Evolutionary conservation across 2,797 vertebrate genomes (phyloP).

Genomic region (Amphiprion clarkii): DNA sequence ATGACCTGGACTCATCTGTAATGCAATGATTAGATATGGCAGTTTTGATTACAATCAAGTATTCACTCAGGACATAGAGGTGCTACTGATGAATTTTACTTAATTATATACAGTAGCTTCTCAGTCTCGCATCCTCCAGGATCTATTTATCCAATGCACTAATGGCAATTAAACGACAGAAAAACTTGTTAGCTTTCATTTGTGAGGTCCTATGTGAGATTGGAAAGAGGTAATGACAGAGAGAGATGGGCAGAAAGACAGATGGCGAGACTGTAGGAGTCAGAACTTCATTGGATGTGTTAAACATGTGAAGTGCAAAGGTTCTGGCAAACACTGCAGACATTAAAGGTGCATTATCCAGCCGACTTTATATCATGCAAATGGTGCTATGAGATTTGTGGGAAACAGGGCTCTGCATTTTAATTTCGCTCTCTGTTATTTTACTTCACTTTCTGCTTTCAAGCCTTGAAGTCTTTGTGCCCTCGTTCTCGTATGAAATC

Average conservation of each 20-base stretch:
- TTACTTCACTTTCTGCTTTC: conserved; percentile 28
- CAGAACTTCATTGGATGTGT: conserved; percentile 19
- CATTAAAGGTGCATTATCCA: conserved; percentile 34
- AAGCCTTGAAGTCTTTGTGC: conserved; percentile 25
- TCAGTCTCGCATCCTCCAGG: conserved; percentile 19
- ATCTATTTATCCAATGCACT: conserved; percentile 45
- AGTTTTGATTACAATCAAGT: conserved; percentile 59
- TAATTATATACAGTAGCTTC: conserved; percentile 46
- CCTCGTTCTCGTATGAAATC: conserved; percentile 35
- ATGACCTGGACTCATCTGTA: conserved; percentile 50
- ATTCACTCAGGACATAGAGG: conserved; percentile 50
- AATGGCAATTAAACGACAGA: conserved; percentile 52
- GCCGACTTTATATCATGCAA: conserved; percentile 25
- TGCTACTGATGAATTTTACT: conserved; percentile 38
- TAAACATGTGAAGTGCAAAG: conserved; percentile 33
- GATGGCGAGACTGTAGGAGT: conserved; percentile 25
- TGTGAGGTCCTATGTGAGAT: conserved; percentile 33
- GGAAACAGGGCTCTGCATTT: conserved; percentile 24
- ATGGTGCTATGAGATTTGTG: conserved; percentile 1
- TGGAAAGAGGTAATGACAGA: conserved; percentile 39
- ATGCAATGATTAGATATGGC: conserved; percentile 55
- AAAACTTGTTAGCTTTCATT: conserved; percentile 44
- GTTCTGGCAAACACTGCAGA: conserved; percentile 27
- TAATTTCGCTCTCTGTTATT: conserved; percentile 22
- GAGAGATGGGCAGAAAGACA: conserved; percentile 4